phyloP scores from a whole-genome alignment of 2,113 vertebrate genomes.

The Takifugu flavidus region DNA sequence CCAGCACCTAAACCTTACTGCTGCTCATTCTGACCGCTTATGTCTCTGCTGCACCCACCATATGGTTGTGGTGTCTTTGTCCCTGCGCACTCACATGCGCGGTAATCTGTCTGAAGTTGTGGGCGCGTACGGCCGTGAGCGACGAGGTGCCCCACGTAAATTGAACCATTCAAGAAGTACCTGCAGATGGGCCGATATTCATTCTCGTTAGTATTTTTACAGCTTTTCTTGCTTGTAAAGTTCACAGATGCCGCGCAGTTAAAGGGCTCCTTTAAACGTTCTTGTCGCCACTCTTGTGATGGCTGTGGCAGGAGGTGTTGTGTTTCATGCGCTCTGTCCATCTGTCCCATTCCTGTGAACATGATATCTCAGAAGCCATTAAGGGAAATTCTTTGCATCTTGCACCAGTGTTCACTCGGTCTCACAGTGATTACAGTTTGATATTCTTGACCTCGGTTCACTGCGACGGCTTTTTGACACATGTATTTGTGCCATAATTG shows the following conservation, averaged over 20 bases:
- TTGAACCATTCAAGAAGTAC: too few relatives aligned
- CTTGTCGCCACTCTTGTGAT: not conserved
- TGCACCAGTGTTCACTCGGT: not conserved
- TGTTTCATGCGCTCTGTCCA: not conserved
- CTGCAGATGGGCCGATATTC: too few relatives aligned
- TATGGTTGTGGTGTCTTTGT: constrained; percentile 36
- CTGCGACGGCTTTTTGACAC: too few relatives aligned
- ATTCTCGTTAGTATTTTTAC: not conserved
- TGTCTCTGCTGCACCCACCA: constrained; percentile 41
- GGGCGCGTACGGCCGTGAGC: not conserved
- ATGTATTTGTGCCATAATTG: too few relatives aligned
- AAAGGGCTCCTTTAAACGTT: not conserved
- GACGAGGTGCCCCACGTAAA: too few relatives aligned
- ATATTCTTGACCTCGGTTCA: too few relatives aligned
- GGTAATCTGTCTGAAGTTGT: constrained; percentile 38
- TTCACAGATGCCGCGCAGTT: not conserved
- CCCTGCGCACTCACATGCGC: constrained; percentile 20
- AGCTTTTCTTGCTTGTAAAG: not conserved
- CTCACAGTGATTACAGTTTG: too few relatives aligned
- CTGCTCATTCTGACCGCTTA: constrained; percentile 48
- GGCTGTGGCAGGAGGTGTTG: not conserved
- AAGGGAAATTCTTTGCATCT: not conserved
- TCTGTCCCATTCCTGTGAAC: not conserved
- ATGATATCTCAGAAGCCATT: not conserved
- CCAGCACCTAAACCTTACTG: constrained; percentile 56